These are phyloP conservation scores for Acanthurus tractus DNA, from an alignment of 2,797 vertebrate species.

Conservation along the genomic window DNA sequence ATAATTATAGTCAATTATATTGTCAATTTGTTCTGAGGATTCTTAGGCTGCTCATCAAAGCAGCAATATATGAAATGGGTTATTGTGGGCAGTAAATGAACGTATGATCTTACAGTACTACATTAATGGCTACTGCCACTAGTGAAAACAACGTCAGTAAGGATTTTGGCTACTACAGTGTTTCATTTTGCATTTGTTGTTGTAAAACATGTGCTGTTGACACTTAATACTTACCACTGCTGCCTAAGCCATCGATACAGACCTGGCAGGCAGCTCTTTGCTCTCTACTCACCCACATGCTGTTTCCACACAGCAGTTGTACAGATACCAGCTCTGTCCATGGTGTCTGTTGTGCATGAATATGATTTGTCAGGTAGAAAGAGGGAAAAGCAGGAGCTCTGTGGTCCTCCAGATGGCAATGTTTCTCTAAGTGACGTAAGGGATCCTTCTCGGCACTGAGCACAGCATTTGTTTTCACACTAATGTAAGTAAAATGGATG, in stretches of 20 bases:
- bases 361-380: conserved; percentile 49
- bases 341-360: conserved; percentile 39
- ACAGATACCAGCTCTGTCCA: conserved; percentile 50
- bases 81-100: conserved; percentile 5
- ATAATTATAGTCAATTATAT: background rate
- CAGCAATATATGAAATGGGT: background rate
- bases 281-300: conserved; percentile 75
- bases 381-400: conserved; percentile 57
- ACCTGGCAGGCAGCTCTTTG: conserved; percentile 69
- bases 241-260: conserved; percentile 77
- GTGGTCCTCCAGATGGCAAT: conserved; percentile 76
- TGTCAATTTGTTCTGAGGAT: background rate
- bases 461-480: conserved; percentile 47
- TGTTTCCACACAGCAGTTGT: conserved; percentile 41
- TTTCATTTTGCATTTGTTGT: conserved; percentile 30
- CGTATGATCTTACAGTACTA: background rate
- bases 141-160: conserved; percentile 15
- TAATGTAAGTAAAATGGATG: conserved; percentile 59
- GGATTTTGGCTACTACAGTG: conserved; percentile 3
- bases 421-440: conserved; percentile 58
- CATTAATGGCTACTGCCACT: conserved; percentile 4
- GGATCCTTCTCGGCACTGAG: conserved; percentile 62
- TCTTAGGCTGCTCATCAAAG: conserved; percentile 4
- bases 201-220: conserved; percentile 63
- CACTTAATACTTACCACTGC: conserved; percentile 80